Conservation (phyloP, 2,888 invertebrate genomes). For the Chironomus riparius region DNA sequence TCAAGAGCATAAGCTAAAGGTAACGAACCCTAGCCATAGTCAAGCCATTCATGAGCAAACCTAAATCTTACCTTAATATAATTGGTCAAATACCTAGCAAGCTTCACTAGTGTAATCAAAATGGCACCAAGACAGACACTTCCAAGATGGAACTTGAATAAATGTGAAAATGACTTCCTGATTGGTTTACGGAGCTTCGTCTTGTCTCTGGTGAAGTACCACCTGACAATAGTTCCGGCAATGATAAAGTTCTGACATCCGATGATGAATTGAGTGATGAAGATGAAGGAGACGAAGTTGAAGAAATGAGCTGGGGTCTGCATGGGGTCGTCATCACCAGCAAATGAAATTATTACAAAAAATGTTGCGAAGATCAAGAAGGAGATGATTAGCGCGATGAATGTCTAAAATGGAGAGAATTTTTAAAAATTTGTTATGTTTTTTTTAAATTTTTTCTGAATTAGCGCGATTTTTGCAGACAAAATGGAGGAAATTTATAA, state of each 20-base stretch:
- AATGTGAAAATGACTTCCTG: constrained; percentile 42
- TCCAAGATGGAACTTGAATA: constrained; percentile 62
- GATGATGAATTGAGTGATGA: constrained; percentile 56
- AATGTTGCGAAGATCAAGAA: constrained; percentile 41
- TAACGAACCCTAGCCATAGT: too few species aligned
- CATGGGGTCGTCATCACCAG: too few species aligned
- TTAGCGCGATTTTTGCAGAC: too few species aligned
- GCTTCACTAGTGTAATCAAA: constrained; percentile 59
- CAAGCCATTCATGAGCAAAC: too few species aligned
- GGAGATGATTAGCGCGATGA: constrained; percentile 43
- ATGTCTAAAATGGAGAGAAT: constrained; percentile 41
- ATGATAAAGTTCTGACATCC: constrained; percentile 60
- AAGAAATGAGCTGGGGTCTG: too few species aligned
- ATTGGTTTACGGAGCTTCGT: constrained; percentile 43
- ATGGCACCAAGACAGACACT: constrained; percentile 69
- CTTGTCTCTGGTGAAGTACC: constrained; percentile 56
- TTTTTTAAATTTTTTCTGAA: too few species aligned
- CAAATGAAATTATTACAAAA: constrained; percentile 29
- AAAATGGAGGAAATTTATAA: too few species aligned
- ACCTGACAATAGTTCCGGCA: constrained; percentile 53
- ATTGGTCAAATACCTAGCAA: too few species aligned
- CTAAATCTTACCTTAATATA: too few species aligned
- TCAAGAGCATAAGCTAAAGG: too few species aligned
- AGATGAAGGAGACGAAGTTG: constrained; percentile 51
- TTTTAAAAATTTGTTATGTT: too few species aligned